Conservation (phyloP, 2,797 vertebrate genomes). For the Pelodytes ibericus region DNA sequence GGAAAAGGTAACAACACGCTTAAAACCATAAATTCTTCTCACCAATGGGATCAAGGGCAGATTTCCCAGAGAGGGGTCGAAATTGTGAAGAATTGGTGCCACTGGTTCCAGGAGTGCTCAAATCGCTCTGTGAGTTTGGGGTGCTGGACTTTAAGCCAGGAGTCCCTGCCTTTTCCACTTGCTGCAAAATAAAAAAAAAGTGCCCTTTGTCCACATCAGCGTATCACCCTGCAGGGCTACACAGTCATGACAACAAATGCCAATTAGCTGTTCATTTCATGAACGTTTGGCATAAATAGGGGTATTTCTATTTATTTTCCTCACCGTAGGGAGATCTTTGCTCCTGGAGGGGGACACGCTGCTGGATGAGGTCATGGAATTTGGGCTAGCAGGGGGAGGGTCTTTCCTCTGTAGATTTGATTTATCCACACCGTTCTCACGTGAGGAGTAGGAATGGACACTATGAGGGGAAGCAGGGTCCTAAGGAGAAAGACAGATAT, state of each 20-base stretch:
- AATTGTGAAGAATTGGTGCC: conserved; percentile 75
- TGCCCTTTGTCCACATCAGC: too few species aligned
- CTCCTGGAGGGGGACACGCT: conserved; percentile 80
- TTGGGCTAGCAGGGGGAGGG: conserved; percentile 76
- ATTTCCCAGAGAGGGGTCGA: conserved; percentile 75
- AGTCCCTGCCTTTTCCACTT: conserved; percentile 89
- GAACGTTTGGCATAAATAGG: too few species aligned
- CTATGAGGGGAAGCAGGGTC: conserved; percentile 83
- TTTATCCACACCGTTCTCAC: conserved; percentile 86
- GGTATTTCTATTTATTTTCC: too few species aligned
- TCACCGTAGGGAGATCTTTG: conserved; percentile 75
- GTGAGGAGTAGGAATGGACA: conserved; percentile 85
- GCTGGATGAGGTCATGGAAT: conserved; percentile 86
- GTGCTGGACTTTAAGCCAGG: conserved; percentile 88
- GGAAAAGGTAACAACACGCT: background rate
- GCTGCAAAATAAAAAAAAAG: conserved; percentile 16
- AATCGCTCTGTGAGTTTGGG: conserved; percentile 81
- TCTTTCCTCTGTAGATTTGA: conserved; percentile 77
- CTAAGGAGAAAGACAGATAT: conserved; percentile 58
- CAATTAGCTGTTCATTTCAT: background rate
- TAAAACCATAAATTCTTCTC: conserved; percentile 46
- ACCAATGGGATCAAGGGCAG: conserved; percentile 82
- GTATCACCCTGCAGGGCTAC: too few species aligned
- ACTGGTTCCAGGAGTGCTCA: conserved; percentile 75
- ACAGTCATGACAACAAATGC: too few species aligned